Evolutionary conservation across 2,888 invertebrate species (phyloP).

Genomic region (Tortrix viridana): DNA sequence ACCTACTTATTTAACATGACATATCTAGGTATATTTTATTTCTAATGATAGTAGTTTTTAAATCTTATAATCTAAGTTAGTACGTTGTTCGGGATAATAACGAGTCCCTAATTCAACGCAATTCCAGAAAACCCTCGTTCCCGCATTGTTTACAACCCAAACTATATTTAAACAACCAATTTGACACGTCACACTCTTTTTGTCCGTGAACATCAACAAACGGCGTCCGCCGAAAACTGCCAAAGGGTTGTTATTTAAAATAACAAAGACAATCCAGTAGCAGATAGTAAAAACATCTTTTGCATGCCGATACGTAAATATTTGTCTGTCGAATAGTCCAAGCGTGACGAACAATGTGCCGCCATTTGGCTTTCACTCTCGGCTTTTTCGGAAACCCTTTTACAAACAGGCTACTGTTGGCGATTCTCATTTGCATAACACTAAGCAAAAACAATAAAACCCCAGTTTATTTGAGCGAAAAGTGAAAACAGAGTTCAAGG

Average conservation of each 20-base stretch:
- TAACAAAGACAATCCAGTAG: slow-evolving; percentile 79
- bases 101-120: no score
- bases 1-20: no score
- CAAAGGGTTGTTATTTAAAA: slow-evolving; percentile 73
- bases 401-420: slow-evolving; percentile 73
- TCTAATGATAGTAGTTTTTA: no score
- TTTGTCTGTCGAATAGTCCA: slow-evolving; percentile 71
- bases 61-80: no score
- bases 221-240: slow-evolving; percentile 62
- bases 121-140: not conserved
- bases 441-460: slow-evolving; percentile 70
- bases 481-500: slow-evolving; percentile 80
- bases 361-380: slow-evolving; percentile 81
- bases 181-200: slow-evolving; percentile 53
- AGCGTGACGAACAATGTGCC: slow-evolving; percentile 76
- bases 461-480: slow-evolving; percentile 74
- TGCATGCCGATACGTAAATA: slow-evolving; percentile 80
- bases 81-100: no score
- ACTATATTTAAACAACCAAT: slow-evolving; percentile 50
- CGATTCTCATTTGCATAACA: slow-evolving; percentile 78
- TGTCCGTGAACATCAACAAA: slow-evolving; percentile 60
- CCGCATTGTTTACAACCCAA: slow-evolving; percentile 16
- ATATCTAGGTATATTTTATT: no score
- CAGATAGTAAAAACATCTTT: slow-evolving; percentile 75
- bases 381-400: slow-evolving; percentile 73